Evolutionary conservation across 2,888 invertebrate genomes (phyloP).

Genomic region (Ecliptopera silaceata): DNA sequence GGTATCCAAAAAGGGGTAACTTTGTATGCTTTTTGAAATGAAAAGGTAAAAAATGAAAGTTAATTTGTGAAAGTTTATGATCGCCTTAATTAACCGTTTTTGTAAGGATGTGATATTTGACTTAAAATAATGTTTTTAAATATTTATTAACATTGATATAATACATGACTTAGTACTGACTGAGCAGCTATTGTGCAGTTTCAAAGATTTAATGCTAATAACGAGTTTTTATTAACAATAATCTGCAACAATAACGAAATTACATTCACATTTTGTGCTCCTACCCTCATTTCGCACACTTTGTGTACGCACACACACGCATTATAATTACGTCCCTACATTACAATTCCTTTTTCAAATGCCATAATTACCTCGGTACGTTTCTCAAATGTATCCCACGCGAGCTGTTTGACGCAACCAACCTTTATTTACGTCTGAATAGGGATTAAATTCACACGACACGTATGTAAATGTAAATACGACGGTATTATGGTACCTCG

Average conservation of each 20-base stretch:
- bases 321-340: conserved; percentile 59
- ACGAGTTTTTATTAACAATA: conserved; percentile 34
- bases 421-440: conserved; percentile 39
- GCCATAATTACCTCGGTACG: conserved; percentile 59
- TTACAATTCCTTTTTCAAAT: conserved; percentile 70
- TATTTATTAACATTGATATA: no score
- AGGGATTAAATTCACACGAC: conserved; percentile 51
- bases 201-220: no score
- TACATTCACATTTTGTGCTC: conserved; percentile 39
- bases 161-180: no score
- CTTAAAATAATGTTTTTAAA: no score
- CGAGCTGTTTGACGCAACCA: conserved; percentile 33
- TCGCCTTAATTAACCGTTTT: neutral
- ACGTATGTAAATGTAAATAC: conserved; percentile 50
- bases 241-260: conserved; percentile 34
- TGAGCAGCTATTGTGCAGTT: no score
- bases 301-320: conserved; percentile 43
- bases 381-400: conserved; percentile 53
- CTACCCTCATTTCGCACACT: conserved; percentile 47
- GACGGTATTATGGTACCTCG: conserved; percentile 63
- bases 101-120: neutral
- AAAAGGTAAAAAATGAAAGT: conserved; percentile 14
- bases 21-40: conserved; percentile 23
- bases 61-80: neutral
- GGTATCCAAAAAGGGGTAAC: conserved; percentile 55